Base-by-base conservation (phyloP, 2,797 vertebrate genomes). In the Pseudochromis fuscus region DNA sequence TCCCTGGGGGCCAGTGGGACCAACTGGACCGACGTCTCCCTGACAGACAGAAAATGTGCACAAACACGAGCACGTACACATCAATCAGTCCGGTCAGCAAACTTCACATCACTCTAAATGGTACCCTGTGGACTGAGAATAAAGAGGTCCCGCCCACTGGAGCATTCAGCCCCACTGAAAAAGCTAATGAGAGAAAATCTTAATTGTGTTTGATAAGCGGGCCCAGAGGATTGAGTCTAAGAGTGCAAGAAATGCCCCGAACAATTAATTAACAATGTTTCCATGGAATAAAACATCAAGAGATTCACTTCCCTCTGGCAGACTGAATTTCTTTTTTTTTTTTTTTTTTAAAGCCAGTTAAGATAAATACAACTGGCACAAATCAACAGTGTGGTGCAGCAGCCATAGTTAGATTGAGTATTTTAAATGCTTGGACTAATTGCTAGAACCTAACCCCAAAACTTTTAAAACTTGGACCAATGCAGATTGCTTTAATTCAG, bases 21-120 rank as follows among this genome's bases (percentile, higher is more conserved):
- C 96, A 1, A 90, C 66, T 11, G 93, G 94, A 72, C 96, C 96
- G 0, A 77, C 33, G 67, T 97, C 96, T 50, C 96, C 96, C 96
- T 97, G 78, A 49, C 45, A 75, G 40, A 79, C 42, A 77, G 57
- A 40, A 77, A 33, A 73, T 3, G 58, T 10, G 7, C 31, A 59
- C 25, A 59, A 0, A 58, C 13, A 57, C n/a, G 8, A 53, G 70
- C 46, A 11, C 40, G 63, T 4, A 24, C 50, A 69, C 44, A 60
- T 38, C 65, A 81, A 42, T 72, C 23, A 44, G 30, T 49, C 16
- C 23, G 30, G 49, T 69, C 49, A 71, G 1, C 3, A 23, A 78
- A 67, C 49, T 13, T 62, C 45, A 59, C 38, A 53, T 4, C 11
- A 50, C 31, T 79, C 82, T 57, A 82, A 84, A 84, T 48, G 62